Conservation (phyloP, 2,113 vertebrate species). For the Mirounga angustirostris region DNA sequence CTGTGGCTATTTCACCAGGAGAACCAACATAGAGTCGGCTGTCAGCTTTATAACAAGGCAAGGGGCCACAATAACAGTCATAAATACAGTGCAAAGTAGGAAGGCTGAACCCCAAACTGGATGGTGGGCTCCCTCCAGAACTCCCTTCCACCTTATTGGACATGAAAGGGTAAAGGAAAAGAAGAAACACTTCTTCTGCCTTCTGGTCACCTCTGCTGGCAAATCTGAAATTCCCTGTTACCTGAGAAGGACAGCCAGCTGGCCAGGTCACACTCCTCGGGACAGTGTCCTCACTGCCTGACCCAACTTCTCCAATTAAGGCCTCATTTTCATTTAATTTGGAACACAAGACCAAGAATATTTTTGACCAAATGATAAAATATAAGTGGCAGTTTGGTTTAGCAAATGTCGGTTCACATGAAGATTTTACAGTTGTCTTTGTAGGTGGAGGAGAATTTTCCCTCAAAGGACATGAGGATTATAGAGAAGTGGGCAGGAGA, state of each 20-base stretch:
- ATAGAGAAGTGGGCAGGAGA: slow-evolving; percentile 20
- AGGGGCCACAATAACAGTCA: not conserved
- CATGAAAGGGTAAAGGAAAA: not conserved
- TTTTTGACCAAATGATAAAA: slow-evolving; percentile 60
- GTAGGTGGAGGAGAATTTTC: slow-evolving; percentile 25
- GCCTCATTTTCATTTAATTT: slow-evolving; percentile 51
- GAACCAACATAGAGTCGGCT: slow-evolving; percentile 31
- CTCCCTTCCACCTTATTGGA: not conserved
- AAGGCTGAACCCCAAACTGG: not conserved
- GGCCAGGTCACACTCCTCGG: not conserved
- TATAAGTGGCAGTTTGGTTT: slow-evolving; percentile 59
- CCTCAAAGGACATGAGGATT: not conserved
- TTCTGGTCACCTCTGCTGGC: not conserved
- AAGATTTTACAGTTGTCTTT: slow-evolving; percentile 35
- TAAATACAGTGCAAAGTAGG: not conserved
- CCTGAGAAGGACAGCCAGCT: not conserved
- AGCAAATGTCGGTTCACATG: slow-evolving; percentile 46
- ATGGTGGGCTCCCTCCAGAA: not conserved
- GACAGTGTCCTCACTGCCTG: not conserved
- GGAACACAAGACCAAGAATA: slow-evolving; percentile 51
- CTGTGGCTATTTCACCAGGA: slow-evolving; percentile 52
- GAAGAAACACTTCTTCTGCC: not conserved
- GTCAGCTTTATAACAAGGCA: not conserved
- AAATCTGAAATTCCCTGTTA: not conserved
- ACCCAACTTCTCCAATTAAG: not conserved